Evolutionary conservation across 1,140 invertebrate genomes (phyloP).

Genomic region (Acromyrmex charruanus): DNA sequence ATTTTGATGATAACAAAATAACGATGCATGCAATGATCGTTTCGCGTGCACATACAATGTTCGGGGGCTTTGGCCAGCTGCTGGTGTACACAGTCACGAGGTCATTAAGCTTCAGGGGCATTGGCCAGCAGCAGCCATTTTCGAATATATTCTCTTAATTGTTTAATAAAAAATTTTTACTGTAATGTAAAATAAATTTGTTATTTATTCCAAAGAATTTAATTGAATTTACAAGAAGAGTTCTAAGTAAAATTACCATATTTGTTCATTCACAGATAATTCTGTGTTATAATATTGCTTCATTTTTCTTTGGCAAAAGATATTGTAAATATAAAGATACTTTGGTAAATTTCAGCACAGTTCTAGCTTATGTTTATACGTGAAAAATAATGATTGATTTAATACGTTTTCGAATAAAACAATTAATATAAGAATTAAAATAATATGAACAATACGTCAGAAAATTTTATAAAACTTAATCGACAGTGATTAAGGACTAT

Average conservation of each 20-base stretch:
- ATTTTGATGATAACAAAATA: slow-evolving; percentile 63
- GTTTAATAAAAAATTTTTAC: slow-evolving; percentile 27
- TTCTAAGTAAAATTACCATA: neutral
- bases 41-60: slow-evolving; percentile 72
- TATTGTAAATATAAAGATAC: too few relatives aligned
- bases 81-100: slow-evolving; percentile 76
- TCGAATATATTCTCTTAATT: slow-evolving; percentile 60
- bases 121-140: slow-evolving; percentile 67
- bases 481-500: slow-evolving; percentile 1
- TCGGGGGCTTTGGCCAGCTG: slow-evolving; percentile 70
- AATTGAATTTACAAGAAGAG: neutral
- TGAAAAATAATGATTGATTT: neutral
- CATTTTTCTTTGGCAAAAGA: neutral
- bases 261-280: neutral
- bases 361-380: neutral
- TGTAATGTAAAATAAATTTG: neutral
- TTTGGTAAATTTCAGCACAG: neutral
- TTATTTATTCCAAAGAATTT: slow-evolving; percentile 14
- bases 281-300: neutral
- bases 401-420: neutral
- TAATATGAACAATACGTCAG: neutral
- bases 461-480: slow-evolving; percentile 23
- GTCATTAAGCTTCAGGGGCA: slow-evolving; percentile 80
- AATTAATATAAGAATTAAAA: neutral
- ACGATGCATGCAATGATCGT: slow-evolving; percentile 50